Base-by-base conservation (phyloP, 2,888 invertebrate species). In the Labia minor region DNA sequence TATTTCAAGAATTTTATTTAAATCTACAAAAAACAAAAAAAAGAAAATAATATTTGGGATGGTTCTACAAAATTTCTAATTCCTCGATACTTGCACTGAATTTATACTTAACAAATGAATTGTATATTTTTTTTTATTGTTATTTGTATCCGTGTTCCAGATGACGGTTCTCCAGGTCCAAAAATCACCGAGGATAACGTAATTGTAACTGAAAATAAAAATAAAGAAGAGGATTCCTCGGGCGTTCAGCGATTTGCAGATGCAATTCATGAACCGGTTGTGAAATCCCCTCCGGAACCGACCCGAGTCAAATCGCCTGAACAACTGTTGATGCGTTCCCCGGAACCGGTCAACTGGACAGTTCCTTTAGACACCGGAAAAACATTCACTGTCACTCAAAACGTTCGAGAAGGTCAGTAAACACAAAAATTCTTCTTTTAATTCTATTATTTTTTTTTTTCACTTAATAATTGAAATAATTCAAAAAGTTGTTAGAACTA, bases 271-370 rank as follows among this genome's bases (percentile, higher is more conserved):
- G 87, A 87, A 74, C 88, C 87, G 62, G 87, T 93, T 72, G 90
- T 94, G 21, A 94, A 94, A 78, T 93, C 93, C 19, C 94, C 94
- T 0, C 93, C 94, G 63, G 94, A 95, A 76, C 93, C 94, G 62
- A 95, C 94, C 63, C 82, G 94, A 74, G 93, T 94, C 69, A 95
- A 94, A 79, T 93, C 93, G 11, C 94, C 94, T 0, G 94, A 94
- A 76, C 91, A 92, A 78, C 90, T 92, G 79, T 86, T 92, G 77
- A 91, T 93, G 88, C 85, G 92, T 72, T 93, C 93, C 19, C 94
- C 94, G 14, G 94, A 94, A 80, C 94, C 94, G 65, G 94, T 94
- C 74, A 93, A 93, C 80, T 95, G 94, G 94, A 94, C 93, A 65
- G 93, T 94, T 69, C 93, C 94, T 66, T 82, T 94, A 75, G 94